Evolutionary conservation across 2,888 invertebrate genomes (phyloP), one percentile per base, ranked within the genome.

Genomic region (Synergus gifuensis): DNA sequence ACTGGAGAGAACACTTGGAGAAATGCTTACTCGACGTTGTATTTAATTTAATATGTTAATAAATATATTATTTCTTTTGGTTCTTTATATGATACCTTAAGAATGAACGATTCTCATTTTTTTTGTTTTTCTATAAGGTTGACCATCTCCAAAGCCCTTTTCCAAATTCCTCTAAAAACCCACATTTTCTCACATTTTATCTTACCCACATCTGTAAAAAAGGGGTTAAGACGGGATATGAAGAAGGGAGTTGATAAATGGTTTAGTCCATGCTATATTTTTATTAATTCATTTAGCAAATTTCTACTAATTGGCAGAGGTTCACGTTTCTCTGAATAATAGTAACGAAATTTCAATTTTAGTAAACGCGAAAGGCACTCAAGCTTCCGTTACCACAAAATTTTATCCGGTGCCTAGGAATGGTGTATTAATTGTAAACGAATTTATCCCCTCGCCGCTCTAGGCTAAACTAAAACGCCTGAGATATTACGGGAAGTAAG

Each of bases 401-500:
- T 73, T 73, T 73, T 54, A 73, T 54, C 73, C 54, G 54, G 81
- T 83, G 84, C 76, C 80, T 78, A 81, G 83, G 85, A 84, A 82
- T 85, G 82, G 85, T 83, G 85, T 88, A 90, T 89, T 88, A 89
- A 90, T 89, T 87, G 90, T 87, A 89, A 88, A 90, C 87, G 89
- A 89, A 89, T 90, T 89, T 88, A 89, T 90, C 87, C 88, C 85
- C 87, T 84, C 83, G 86, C 85, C 86, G 86, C 86, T 86, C 85
- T 85, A 81, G 86, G 89, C 87, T 86, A 86, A 88, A 86, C 89
- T 89, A 89, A 90, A 90, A 89, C 88, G 88, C 86, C 85, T 86
- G 82, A 88, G 88, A 90, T 90, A 90, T 90, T 89, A 90, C 88
- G 88, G 85, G 88, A 90, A 89, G 89, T 90, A 91, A 91, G 90